Base-by-base conservation (phyloP, 2,113 vertebrate genomes). In the Cebidichthys violaceus region DNA sequence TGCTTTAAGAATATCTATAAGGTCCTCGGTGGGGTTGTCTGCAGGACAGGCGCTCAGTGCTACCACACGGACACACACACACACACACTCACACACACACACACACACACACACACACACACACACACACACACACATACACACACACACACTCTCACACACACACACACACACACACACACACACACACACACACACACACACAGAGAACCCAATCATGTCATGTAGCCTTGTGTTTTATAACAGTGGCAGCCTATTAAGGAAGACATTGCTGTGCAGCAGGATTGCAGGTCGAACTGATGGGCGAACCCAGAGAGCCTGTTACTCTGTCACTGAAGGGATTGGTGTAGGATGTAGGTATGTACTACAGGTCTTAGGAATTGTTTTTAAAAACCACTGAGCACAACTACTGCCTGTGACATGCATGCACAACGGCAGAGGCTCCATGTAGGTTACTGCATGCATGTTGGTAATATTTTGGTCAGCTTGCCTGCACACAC, bases 221-320 rank as follows among this genome's bases (percentile, higher is more conserved):
- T 85, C 86, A 66, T 85, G 68, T 82, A 88, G 88, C 93, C 89
- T 90, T 94, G 90, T 92, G 86, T 87, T 94, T 92, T 91, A 94
- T 87, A 79, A 87, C 78, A 79, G 54, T 4, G 3, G 15, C 35
- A 71, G 82, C 70, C 87, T 78, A 86, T 92, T 88, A 94, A 87
- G 68, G 79, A 64, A 82, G 62, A 91, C 77, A 83, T 81, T 81
- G 80, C 81, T 69, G 66, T 43, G 45, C 18, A 68, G 65, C 77
- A 70, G 52, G 33, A 76, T 68, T 77, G 41, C 62, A 64, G 29
- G 27, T 71, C 27, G 84, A 87, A 90, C 69, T 86, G 86, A 92
- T 89, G 76, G 72, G 35, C 20, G 77, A 69, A 74, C 24, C 79
- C 57, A 33, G 69, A 72, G 77, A 64, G 59, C 39, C 69, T 24